Conservation (phyloP, 2,797 vertebrate genomes). For the Carcharodon carcharias region DNA sequence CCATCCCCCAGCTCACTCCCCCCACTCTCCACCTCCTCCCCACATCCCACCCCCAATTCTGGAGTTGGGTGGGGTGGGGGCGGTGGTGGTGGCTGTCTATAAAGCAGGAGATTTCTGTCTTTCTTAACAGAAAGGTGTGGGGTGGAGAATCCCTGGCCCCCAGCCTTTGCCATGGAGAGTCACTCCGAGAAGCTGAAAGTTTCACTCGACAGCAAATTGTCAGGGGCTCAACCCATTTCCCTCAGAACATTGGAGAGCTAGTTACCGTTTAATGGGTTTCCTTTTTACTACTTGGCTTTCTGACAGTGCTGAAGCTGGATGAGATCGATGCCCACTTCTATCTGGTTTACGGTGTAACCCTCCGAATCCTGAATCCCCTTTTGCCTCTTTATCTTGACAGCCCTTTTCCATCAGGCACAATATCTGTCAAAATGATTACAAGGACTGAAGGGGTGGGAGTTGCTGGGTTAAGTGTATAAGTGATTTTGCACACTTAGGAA, state of each 20-base stretch:
- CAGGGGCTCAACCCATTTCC: neutral
- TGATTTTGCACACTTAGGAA: neutral
- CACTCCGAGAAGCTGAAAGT: neutral
- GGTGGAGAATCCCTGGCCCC: neutral
- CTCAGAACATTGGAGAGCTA: neutral
- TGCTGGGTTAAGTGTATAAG: neutral
- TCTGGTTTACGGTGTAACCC: neutral
- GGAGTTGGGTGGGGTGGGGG: neutral
- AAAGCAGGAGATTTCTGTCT: neutral
- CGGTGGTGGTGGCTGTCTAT: neutral
- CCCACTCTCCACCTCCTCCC: too few relatives aligned
- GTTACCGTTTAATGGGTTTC: neutral
- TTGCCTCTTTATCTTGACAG: too few relatives aligned
- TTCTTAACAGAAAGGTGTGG: neutral
- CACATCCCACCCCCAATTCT: too few relatives aligned
- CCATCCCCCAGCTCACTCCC: too few relatives aligned
- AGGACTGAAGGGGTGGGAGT: neutral
- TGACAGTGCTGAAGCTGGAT: neutral
- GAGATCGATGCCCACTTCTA: neutral
- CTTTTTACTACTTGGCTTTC: neutral
- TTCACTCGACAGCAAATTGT: neutral
- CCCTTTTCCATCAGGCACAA: neutral
- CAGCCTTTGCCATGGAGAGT: neutral
- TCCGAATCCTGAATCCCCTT: neutral
- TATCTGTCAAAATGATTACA: slow-evolving; percentile 4